Evolutionary conservation across 2,797 vertebrate genomes (phyloP).

Genomic region (Sebastes itinus): DNA sequence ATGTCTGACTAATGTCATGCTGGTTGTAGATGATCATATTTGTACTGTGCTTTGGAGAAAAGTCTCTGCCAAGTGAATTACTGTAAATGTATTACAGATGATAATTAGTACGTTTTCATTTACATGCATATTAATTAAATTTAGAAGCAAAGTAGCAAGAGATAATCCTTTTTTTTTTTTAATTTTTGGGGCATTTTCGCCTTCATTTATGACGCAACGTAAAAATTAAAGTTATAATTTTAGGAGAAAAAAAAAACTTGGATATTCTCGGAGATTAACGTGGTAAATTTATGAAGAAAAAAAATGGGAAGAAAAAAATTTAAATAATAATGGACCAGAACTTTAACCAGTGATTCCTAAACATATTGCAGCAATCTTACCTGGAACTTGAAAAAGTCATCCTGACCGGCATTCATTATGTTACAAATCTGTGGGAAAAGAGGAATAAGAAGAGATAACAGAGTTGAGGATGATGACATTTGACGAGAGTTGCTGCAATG

Average conservation of each 20-base stretch:
- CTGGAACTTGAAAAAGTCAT: conserved; percentile 88
- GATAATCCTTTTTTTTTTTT: neutral
- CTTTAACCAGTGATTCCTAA: neutral
- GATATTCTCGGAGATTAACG: too few species aligned
- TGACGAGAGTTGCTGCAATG: neutral
- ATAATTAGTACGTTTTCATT: neutral
- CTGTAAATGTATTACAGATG: neutral
- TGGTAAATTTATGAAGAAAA: too few species aligned
- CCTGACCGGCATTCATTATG: conserved; percentile 88
- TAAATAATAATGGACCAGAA: too few species aligned
- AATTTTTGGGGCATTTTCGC: neutral
- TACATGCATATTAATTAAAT: neutral
- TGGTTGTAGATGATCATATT: neutral
- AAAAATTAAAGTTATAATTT: too few species aligned
- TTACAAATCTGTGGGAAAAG: conserved; percentile 87
- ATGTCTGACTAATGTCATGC: neutral
- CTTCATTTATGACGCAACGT: too few species aligned
- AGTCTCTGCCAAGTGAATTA: neutral
- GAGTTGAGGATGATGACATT: neutral
- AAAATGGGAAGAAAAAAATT: too few species aligned
- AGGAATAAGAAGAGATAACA: neutral
- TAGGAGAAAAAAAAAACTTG: too few species aligned
- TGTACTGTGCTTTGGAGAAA: neutral
- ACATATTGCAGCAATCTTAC: conserved; percentile 64
- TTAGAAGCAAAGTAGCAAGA: neutral